A percentile compares a stretch with the other conserved stretches of the same genome.
These are phyloP conservation scores for Saccostrea glomerata DNA, from an alignment of 1,140 invertebrate species.

Conservation along the genomic window DNA sequence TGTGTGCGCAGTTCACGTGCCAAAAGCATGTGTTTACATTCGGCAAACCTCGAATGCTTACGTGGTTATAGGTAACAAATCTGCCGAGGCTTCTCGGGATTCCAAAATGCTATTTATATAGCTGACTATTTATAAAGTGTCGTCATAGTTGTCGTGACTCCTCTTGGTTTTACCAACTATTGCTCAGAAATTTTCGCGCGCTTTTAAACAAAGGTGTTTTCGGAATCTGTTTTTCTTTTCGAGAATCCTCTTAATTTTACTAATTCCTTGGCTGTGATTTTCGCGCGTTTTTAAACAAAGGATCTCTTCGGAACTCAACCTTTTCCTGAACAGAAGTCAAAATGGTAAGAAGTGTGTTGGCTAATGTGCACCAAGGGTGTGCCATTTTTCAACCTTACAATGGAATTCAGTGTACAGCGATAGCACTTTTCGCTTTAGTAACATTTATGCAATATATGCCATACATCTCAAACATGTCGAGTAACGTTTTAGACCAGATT, in stretches of 20 bases:
- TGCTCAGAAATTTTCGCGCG: background rate
- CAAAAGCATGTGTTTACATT: too few relatives aligned
- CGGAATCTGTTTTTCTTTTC: background rate
- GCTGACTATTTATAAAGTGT: too few relatives aligned
- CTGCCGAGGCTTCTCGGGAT: too few relatives aligned
- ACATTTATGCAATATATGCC: conserved; percentile 45
- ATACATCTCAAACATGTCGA: conserved; percentile 18
- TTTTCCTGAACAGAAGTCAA: background rate
- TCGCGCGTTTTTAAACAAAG: background rate
- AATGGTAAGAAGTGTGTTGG: background rate
- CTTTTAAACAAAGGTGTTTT: background rate
- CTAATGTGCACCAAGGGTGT: conserved; percentile 53
- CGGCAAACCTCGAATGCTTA: too few relatives aligned
- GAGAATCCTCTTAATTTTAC: background rate
- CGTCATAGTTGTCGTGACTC: too few relatives aligned
- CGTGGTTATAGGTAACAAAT: too few relatives aligned
- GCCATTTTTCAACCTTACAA: conserved; percentile 44
- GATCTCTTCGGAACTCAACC: background rate
- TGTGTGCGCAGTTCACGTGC: too few relatives aligned
- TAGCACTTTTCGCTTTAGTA: conserved; percentile 47
- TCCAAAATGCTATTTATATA: too few relatives aligned
- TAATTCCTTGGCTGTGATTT: background rate
- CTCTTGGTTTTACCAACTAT: background rate
- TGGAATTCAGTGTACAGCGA: conserved; percentile 55
- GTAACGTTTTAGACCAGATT: background rate